Base-by-base conservation (phyloP, 2,113 vertebrate species). In the Hippocampus comes region DNA sequence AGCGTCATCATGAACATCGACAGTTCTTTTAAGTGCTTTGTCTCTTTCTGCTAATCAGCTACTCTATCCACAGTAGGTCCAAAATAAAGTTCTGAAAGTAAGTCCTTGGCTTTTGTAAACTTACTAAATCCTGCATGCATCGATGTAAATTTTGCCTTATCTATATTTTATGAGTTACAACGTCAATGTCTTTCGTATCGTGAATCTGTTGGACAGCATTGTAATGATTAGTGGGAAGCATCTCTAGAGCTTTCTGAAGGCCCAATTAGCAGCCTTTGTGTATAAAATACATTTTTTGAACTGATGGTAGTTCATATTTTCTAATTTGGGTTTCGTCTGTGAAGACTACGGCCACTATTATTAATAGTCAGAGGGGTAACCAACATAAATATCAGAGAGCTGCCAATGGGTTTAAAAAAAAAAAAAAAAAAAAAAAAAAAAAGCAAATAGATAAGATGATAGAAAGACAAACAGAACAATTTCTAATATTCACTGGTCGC, bases 11-110 rank as follows among this genome's bases (percentile, higher is more conserved):
- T 18, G 46, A 18, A 65, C 15, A 41, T 30, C 78, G 49, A 81
- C 67, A 63, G 67, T 82, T 71, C 30, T 43, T 83, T 73, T 81
- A 60, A 79, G 69, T 75, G 67, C 23, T 61, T 38, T 74, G 61
- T 67, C 59, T 56, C 10, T 64, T 63, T 41, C 56, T 73, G 30
- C 65, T 85, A 73, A 63, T 70, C 25, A 71, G 41, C n/a, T 63
- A 20, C 15, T 70, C 23, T 43, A 21, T 23, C 65, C 46, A 61
- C 21, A 53, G 42, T 21, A 4, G 56, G 57, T 46, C 5, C 2
- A 27, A 63, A 66, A 3, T 1, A 66, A 41, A 21, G 34, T 27
- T 72, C 18, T 42, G 23, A 27, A 66, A 70, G 53, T 8, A 68
- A 57, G 41, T 27, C 3, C 9, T 60, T 3, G n/a, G 11, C 2